A percentile compares a stretch with the other conserved stretches of the same genome.
Evolutionary conservation across 2,888 invertebrate genomes (phyloP).

Genomic region (Taenaris catops): DNA sequence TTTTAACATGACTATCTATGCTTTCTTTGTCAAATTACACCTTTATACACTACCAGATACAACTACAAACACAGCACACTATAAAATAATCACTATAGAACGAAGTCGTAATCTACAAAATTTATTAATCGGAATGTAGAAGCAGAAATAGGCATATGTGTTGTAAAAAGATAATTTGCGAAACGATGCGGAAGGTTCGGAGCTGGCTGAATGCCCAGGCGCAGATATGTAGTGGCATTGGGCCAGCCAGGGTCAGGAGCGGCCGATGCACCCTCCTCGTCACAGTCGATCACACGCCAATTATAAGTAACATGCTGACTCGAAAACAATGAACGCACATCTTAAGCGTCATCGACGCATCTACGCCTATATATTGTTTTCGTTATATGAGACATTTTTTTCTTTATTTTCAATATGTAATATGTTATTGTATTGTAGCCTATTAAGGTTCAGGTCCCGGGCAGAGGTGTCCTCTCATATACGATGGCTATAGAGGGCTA

Average conservation of each 20-base stretch:
- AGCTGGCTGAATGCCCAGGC: constrained; percentile 59
- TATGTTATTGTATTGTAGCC: too few relatives aligned
- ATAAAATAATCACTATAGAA: too few relatives aligned
- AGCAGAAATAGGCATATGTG: constrained; percentile 31
- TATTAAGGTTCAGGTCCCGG: too few relatives aligned
- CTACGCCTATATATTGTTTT: constrained; percentile 5
- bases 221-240: constrained; percentile 68
- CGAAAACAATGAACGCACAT: constrained; percentile 22
- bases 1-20: too few relatives aligned
- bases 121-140: constrained; percentile 9
- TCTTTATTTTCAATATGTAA: neutral
- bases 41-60: too few relatives aligned
- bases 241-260: constrained; percentile 78
- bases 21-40: too few relatives aligned
- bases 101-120: neutral
- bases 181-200: constrained; percentile 68
- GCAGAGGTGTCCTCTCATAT: too few relatives aligned
- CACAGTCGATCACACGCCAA: constrained; percentile 36
- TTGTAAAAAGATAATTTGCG: constrained; percentile 50
- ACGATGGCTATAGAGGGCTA: too few relatives aligned
- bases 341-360: constrained; percentile 15
- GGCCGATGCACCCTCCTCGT: constrained; percentile 63
- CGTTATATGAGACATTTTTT: neutral
- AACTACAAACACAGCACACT: too few relatives aligned
- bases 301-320: constrained; percentile 25